Conservation (phyloP, 2,888 invertebrate genomes). For the Rhagophthalmus giganteus region DNA sequence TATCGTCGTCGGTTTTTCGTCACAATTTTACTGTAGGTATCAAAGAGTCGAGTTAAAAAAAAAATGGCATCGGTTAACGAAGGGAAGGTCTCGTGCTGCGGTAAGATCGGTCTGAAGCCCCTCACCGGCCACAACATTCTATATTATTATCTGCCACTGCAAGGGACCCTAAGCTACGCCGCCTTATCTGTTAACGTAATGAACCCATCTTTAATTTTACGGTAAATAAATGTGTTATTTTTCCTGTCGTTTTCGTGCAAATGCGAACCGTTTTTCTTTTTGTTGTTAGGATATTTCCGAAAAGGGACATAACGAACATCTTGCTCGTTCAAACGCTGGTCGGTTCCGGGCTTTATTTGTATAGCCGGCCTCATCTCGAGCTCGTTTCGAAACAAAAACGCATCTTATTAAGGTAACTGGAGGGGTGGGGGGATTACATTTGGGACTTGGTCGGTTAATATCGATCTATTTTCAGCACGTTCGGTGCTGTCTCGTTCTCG, state of each 20-base stretch:
- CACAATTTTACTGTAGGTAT: too few relatives aligned
- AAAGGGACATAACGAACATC: constrained; percentile 77
- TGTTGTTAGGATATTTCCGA: constrained; percentile 72
- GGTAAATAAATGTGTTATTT: constrained; percentile 55
- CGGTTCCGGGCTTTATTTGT: constrained; percentile 83
- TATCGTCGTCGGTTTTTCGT: too few relatives aligned
- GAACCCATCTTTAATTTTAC: constrained; percentile 77
- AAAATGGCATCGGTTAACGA: constrained; percentile 43
- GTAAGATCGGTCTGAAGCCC: constrained; percentile 62
- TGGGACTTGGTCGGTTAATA: too few relatives aligned
- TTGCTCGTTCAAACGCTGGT: constrained; percentile 78
- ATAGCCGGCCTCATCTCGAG: constrained; percentile 76
- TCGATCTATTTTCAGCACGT: constrained; percentile 58
- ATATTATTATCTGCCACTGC: constrained; percentile 75
- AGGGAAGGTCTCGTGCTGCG: constrained; percentile 42
- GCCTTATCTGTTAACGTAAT: constrained; percentile 81
- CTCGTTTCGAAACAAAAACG: constrained; percentile 64
- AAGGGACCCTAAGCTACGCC: constrained; percentile 76
- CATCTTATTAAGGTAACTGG: constrained; percentile 67
- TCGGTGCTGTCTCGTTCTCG: constrained; percentile 81
- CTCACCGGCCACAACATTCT: constrained; percentile 71
- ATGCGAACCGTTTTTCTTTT: too few relatives aligned
- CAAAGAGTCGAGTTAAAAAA: too few relatives aligned
- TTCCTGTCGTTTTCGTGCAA: too few relatives aligned
- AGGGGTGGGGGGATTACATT: too few relatives aligned